Percentiles rank a stretch among this genome's conserved stretches.
phyloP scores from a whole-genome alignment of 30 jellyfish, hydroid and myxozoan genomes.

The Clytia hemisphaerica region DNA sequence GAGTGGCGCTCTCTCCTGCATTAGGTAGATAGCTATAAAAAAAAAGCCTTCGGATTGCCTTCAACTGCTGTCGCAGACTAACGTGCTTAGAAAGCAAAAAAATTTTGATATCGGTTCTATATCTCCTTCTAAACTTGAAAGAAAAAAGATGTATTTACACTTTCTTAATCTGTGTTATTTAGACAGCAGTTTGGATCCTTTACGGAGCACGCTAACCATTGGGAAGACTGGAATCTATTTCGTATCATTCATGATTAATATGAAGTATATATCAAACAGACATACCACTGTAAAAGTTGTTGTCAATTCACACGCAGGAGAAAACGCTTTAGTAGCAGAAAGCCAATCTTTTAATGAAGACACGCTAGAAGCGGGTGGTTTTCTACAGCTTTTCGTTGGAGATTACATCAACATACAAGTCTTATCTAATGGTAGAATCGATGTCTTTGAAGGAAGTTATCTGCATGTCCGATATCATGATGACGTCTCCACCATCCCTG shows the following conservation, averaged over 20 bases:
- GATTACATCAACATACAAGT: slow-evolving; percentile 6
- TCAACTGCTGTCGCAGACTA: too few relatives aligned
- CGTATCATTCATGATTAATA: slow-evolving; percentile 2
- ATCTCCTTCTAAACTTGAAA: too few relatives aligned
- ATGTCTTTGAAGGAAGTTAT: not conserved
- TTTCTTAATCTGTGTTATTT: too few relatives aligned
- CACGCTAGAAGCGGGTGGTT: not conserved
- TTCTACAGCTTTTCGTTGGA: slow-evolving; percentile 2
- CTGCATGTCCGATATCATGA: slow-evolving; percentile 24
- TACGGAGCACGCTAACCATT: not conserved
- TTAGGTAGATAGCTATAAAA: too few relatives aligned
- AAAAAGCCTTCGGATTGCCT: not conserved
- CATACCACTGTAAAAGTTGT: not conserved
- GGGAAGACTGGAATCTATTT: slow-evolving; percentile 22
- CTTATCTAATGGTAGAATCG: not conserved
- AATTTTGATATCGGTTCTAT: too few relatives aligned
- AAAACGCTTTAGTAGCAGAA: not conserved
- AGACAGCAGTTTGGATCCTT: slow-evolving; percentile 13
- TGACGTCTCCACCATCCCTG: slow-evolving; percentile 12
- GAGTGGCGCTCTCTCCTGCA: too few relatives aligned
- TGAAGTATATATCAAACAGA: not conserved
- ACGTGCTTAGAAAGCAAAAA: too few relatives aligned
- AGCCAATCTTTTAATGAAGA: not conserved
- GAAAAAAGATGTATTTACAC: too few relatives aligned
- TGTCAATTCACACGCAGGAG: slow-evolving; percentile 1